Percentiles rank a stretch among this genome's conserved stretches.
phyloP scores from a whole-genome alignment of 1,140 invertebrate species.

The Lordiphosa stackelbergi region DNA sequence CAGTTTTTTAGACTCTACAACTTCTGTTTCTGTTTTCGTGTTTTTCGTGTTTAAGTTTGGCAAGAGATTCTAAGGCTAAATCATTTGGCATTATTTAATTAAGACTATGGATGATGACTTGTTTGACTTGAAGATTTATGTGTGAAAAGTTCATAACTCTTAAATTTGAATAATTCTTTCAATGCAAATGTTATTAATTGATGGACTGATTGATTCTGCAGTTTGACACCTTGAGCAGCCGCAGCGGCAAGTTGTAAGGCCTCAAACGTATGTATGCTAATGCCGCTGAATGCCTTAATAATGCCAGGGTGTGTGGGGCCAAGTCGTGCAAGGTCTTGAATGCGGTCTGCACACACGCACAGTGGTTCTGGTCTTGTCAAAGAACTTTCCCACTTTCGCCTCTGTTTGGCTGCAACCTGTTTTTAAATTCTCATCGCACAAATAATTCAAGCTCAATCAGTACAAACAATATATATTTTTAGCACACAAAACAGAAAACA shows the following conservation, averaged over 20 bases:
- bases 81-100: conserved; percentile 59
- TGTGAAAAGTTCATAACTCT: conserved; percentile 22
- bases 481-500: conserved; percentile 7
- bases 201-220: conserved; percentile 53
- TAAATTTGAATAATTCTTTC: neutral
- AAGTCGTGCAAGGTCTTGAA: conserved; percentile 59
- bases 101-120: conserved; percentile 22
- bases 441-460: conserved; percentile 13
- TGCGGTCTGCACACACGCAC: conserved; percentile 40
- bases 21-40: conserved; percentile 34
- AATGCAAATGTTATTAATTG: conserved; percentile 51
- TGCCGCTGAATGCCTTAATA: conserved; percentile 13
- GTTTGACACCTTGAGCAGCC: conserved; percentile 35
- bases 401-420: neutral
- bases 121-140: conserved; percentile 53
- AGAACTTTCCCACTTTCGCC: neutral
- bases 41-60: conserved; percentile 61
- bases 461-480: neutral
- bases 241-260: conserved; percentile 37
- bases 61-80: conserved; percentile 61
- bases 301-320: conserved; percentile 30
- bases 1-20: conserved; percentile 15
- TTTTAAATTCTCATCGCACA: conserved; percentile 4
- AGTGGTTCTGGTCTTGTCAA: conserved; percentile 20
- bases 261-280: conserved; percentile 28